Conservation (phyloP, 2,888 invertebrate genomes). For the Stenodema calcarata region DNA sequence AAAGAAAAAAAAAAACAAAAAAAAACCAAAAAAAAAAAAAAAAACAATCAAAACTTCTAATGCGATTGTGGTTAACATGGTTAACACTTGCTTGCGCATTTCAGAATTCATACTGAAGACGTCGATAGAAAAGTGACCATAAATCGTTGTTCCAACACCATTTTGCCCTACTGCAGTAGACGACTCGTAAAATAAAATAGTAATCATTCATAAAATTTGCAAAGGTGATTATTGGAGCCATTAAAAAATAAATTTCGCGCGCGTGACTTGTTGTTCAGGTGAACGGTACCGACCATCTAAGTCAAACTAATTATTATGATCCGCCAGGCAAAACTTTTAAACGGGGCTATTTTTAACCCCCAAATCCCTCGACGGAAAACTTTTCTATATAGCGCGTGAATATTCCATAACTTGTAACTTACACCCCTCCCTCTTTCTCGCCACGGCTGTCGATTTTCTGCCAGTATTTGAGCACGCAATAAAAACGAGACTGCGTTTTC, state of each 20-base stretch:
- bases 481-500: slow-evolving; percentile 5
- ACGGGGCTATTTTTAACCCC: not conserved
- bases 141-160: too few relatives aligned
- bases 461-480: slow-evolving; percentile 9
- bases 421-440: not conserved
- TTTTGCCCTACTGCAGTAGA: too few relatives aligned
- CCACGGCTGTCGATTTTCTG: not conserved
- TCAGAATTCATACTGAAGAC: too few relatives aligned
- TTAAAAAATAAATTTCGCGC: not conserved
- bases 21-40: too few relatives aligned
- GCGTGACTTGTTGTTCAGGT: not conserved
- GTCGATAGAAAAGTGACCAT: too few relatives aligned
- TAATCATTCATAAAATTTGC: too few relatives aligned
- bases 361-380: not conserved
- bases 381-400: not conserved
- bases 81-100: too few relatives aligned
- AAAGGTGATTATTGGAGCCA: not conserved
- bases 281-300: not conserved
- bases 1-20: too few relatives aligned
- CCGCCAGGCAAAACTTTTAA: not conserved
- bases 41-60: too few relatives aligned
- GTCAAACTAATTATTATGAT: not conserved
- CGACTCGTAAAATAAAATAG: too few relatives aligned
- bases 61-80: too few relatives aligned
- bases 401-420: slow-evolving; percentile 13